Conservation (phyloP, 2,888 invertebrate species). For the Adineta ricciae region DNA sequence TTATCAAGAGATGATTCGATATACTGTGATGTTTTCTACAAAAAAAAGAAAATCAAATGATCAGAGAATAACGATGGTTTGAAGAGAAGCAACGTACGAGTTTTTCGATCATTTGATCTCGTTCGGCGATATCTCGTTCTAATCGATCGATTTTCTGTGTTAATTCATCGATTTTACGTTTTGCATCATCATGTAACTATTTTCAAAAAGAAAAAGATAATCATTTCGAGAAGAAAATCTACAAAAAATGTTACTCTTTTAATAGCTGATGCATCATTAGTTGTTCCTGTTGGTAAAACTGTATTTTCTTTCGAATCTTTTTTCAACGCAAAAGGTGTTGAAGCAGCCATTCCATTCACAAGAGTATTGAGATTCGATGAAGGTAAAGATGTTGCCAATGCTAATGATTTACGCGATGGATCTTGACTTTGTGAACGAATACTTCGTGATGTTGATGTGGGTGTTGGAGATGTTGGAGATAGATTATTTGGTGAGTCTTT, state of each 20-base stretch:
- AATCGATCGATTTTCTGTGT: background rate
- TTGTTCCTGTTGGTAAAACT: background rate
- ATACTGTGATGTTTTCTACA: constrained; percentile 15
- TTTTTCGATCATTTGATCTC: constrained; percentile 18
- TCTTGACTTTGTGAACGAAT: constrained; percentile 17
- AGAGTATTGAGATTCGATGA: background rate
- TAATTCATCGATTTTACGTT: constrained; percentile 13
- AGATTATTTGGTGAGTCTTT: background rate
- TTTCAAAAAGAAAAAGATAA: background rate
- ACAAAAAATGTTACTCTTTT: background rate
- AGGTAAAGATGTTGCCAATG: background rate
- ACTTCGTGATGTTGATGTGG: background rate
- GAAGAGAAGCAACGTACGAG: background rate
- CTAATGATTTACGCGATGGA: constrained; percentile 3
- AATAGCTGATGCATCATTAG: background rate
- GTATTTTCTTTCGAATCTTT: background rate
- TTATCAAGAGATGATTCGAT: constrained; percentile 18
- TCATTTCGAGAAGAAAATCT: background rate
- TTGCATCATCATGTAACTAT: constrained; percentile 4
- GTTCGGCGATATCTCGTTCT: background rate
- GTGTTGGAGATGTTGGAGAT: background rate
- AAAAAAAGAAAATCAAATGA: background rate
- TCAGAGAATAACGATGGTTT: too few species aligned
- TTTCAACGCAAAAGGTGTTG: background rate
- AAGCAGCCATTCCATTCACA: constrained; percentile 6